Evolutionary conservation across 2,113 vertebrate species (phyloP).

Genomic region (Sakesphorus luctuosus): DNA sequence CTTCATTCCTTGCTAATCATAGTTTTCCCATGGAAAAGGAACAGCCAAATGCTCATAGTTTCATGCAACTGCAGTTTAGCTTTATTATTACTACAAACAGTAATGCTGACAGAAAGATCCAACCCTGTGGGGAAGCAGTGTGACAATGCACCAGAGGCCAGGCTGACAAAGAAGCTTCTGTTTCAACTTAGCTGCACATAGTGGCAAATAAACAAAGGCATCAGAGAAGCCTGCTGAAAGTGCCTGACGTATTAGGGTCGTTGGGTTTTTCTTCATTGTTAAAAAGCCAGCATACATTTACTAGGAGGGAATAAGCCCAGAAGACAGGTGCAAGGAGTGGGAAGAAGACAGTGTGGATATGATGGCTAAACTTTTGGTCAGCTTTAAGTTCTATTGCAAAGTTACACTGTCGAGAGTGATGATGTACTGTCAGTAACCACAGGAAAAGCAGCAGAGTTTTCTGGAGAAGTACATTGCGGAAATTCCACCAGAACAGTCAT

Average conservation of each 20-base stretch:
- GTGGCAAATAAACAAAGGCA: conserved; percentile 53
- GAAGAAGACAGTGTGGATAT: neutral
- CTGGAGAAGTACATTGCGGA: neutral
- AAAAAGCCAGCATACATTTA: neutral
- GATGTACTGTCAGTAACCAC: neutral
- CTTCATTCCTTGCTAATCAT: neutral
- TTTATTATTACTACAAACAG: neutral
- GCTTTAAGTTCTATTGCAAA: neutral
- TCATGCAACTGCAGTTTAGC: neutral
- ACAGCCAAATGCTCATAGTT: neutral
- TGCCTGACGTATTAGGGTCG: conserved; percentile 40
- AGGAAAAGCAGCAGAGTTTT: neutral
- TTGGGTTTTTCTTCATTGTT: neutral
- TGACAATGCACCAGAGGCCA: conserved; percentile 11
- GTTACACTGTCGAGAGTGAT: neutral
- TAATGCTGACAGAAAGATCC: neutral
- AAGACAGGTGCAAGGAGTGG: neutral
- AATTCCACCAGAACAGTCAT: neutral
- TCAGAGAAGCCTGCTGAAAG: conserved; percentile 37
- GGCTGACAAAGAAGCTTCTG: conserved; percentile 60
- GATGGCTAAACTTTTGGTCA: neutral
- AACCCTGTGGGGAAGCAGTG: neutral
- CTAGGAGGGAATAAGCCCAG: neutral
- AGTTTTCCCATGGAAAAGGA: neutral
- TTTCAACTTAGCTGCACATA: conserved; percentile 44